Base-by-base conservation (phyloP, 2,888 invertebrate species). In the Drosophila rellima region DNA sequence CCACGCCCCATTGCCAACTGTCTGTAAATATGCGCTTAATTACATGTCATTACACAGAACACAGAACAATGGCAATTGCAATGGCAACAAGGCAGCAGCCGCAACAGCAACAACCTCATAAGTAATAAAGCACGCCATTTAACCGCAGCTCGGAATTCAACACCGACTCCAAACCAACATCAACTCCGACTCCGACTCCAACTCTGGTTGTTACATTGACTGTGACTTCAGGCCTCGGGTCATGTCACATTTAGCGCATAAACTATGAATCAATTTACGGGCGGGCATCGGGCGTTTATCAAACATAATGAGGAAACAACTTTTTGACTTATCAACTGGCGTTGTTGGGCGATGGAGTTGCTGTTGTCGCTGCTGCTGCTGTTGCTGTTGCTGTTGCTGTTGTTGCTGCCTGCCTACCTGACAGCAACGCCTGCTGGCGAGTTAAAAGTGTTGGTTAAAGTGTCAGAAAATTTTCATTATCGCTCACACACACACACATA, bases 11-110 rank as follows among this genome's bases (percentile, higher is more conserved):
- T 73, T 48, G 66, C 67, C 75, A 80, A 66, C 78, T 79, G 75
- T 83, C 84, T 80, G 91, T 88, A 80, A 85, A 88, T 88, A 85
- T 82, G 87, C 90, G 89, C 90, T 89, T 91, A 91, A 91, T 91
- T 91, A 90, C 91, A 90, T 91, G 91, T 88, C 91, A 91, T 91
- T 91, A 91, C 80, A 87, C 70, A 66, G 54, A 75, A 74, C 20
- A 54, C 31, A 55, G 42, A 56, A 56, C 67, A 51, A 63, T 59
- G 52, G 59, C 69, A 76, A 60, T 51, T 37, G 45, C 60, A 74
- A 37, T 68, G 42, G 33, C 48, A 54, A 42, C 26, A 33, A 55
- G 52, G 29, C 71, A 60, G 33, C 59, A 42, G 26, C 74, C 55
- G 39, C 48, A 56, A 48, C 66, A 84, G 48, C 57, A 81, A 62